A percentile compares a stretch with the other conserved stretches of the same genome.
Evolutionary conservation across 2,113 vertebrate genomes (phyloP).

Genomic region (Rafetus swinhoei): DNA sequence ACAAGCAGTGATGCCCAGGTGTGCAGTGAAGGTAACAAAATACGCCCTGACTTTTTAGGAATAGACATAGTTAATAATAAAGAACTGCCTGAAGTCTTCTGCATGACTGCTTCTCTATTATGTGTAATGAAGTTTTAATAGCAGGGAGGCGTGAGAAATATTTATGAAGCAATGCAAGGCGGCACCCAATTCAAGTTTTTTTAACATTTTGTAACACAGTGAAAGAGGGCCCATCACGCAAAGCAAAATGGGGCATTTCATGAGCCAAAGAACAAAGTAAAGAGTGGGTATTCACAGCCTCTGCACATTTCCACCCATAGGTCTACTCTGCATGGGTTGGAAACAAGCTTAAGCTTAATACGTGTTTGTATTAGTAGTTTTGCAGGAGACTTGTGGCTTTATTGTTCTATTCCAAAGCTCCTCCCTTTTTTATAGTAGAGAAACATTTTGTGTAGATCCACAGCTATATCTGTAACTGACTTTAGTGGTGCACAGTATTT

Average conservation of each 20-base stretch:
- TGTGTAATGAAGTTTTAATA: slow-evolving; percentile 59
- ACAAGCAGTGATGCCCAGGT: slow-evolving; percentile 49
- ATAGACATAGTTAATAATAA: slow-evolving; percentile 72
- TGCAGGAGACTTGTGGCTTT: background rate
- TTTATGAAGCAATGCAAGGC: slow-evolving; percentile 56
- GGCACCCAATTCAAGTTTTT: slow-evolving; percentile 47
- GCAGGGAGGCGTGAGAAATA: slow-evolving; percentile 56
- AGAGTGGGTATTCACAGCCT: background rate
- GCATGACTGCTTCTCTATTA: slow-evolving; percentile 65
- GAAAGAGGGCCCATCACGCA: background rate
- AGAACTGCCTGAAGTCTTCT: slow-evolving; percentile 69
- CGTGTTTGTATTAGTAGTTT: background rate
- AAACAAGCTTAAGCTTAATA: fast-evolving
- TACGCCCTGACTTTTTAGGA: slow-evolving; percentile 69
- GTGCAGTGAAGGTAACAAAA: slow-evolving; percentile 65
- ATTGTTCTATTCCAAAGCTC: background rate
- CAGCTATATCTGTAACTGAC: background rate
- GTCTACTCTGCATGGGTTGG: background rate
- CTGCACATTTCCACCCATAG: background rate
- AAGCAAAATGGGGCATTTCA: background rate
- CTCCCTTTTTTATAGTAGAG: background rate
- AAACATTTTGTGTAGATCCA: background rate
- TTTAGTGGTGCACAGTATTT: background rate
- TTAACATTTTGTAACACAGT: slow-evolving; percentile 46
- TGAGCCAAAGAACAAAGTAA: background rate